Evolutionary conservation across 1,140 invertebrate species (phyloP), one percentile per base, ranked within the genome.

Genomic region (Stegodyphus mimosarum): DNA sequence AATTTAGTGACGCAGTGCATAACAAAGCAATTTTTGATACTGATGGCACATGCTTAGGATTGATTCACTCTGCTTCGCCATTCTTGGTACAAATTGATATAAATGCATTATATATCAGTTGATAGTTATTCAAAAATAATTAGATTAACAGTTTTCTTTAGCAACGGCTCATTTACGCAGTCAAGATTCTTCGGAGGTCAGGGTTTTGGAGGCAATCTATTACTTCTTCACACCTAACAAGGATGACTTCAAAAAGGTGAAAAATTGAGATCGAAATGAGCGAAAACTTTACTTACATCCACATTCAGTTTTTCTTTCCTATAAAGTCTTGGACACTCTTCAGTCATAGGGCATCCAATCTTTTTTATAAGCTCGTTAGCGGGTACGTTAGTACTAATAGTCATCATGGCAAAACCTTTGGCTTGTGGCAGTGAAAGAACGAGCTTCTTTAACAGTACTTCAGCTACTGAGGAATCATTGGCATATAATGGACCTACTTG

Each of bases 401-500:
- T 85, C 87, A 89, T 88, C 63, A 87, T 87, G 13, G 87, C 71
- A 7, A 89, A 75, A n/a, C 88, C 87, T 75, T 81, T 79, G 0
- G 33, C 67, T 13, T 75, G 17, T 11, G 80, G 73, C 33, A 88
- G 87, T 4, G 67, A 55, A 0, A 49, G n/a, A 7, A 89, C 74
- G 10, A 89, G 72, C 11, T 64, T 50, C 33, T 63, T 70, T 7
- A 89, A 63, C 7, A 89, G 13, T 7, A 87, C 64, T 83, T 88
- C 88, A 1, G 89, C 89, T 7, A 89, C 73, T 2, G 55, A 83
- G 48, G 83, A 52, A 63, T 87, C 87, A 33, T 88, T 73, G 6
- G 89, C 88, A 55, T 89, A 89, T 17, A 89, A 52, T 2, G 89
- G 89, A 11, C 89, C 89, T 6, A 87, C 63, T 73, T 87, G 87